phyloP scores from a whole-genome alignment of 2,113 vertebrate genomes.

The Rhipidura dahli region DNA sequence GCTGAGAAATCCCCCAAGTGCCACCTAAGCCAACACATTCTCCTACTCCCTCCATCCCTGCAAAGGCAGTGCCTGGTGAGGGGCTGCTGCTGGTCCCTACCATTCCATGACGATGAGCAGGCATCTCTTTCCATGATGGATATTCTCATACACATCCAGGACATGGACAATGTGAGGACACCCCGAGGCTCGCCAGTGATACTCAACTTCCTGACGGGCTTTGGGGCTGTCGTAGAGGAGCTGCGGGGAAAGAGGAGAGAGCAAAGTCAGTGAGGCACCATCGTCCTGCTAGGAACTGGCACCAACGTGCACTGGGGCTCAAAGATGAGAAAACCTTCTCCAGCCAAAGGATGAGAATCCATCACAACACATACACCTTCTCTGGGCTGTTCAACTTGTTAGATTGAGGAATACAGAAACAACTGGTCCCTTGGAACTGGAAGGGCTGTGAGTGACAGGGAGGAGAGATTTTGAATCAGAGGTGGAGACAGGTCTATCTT shows the following conservation, averaged over 20 bases:
- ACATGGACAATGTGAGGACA: slow-evolving; percentile 89
- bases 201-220: slow-evolving; percentile 90
- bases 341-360: background rate
- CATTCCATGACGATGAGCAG: slow-evolving; percentile 99
- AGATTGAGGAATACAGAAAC: background rate
- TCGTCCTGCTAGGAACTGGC: background rate
- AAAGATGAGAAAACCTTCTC: background rate
- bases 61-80: background rate
- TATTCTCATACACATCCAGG: slow-evolving; percentile 92
- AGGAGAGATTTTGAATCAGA: background rate
- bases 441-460: background rate
- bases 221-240: slow-evolving; percentile 92
- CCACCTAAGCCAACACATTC: background rate
- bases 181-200: slow-evolving; percentile 87
- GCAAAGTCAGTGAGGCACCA: background rate
- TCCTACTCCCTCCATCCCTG: background rate
- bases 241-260: slow-evolving; percentile 44
- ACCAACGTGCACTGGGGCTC: background rate
- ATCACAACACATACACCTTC: background rate
- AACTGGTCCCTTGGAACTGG: background rate
- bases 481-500: background rate
- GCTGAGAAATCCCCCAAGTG: background rate
- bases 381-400: background rate
- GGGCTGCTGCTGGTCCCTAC: slow-evolving; percentile 64
- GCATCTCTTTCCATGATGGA: slow-evolving; percentile 92